A percentile compares a stretch with the other conserved stretches of the same genome.
phyloP scores from a whole-genome alignment of 2,888 invertebrate genomes.

The Choristoneura rosaceana region DNA sequence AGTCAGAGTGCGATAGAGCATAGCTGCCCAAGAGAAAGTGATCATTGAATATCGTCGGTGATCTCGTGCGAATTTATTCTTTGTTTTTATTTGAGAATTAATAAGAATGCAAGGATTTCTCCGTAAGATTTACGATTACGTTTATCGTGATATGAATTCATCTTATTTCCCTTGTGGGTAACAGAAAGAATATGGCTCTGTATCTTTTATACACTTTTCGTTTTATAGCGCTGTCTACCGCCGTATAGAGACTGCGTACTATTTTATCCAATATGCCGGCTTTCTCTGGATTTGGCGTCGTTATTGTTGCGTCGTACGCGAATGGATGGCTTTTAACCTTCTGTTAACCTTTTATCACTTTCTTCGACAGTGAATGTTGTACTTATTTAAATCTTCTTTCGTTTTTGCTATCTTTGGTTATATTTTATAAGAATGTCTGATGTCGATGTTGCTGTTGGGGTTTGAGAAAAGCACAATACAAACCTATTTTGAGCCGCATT shows the following conservation, averaged over 20 bases:
- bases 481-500: not conserved
- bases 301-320: constrained; percentile 9
- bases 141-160: constrained; percentile 41
- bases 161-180: constrained; percentile 40
- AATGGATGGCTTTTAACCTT: constrained; percentile 18
- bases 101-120: constrained; percentile 36
- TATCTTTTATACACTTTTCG: constrained; percentile 29
- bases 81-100: constrained; percentile 34
- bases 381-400: constrained; percentile 6
- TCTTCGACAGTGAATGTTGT: not conserved
- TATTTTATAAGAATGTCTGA: not conserved
- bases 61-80: constrained; percentile 40
- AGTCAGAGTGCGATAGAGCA: constrained; percentile 36
- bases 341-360: constrained; percentile 17
- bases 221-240: constrained; percentile 22
- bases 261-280: constrained; percentile 16
- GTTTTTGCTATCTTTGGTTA: not conserved
- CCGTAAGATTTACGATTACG: constrained; percentile 41
- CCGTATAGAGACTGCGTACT: constrained; percentile 17
- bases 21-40: constrained; percentile 35
- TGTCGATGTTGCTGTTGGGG: not conserved
- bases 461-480: not conserved
- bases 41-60: constrained; percentile 32
- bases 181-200: constrained; percentile 15
- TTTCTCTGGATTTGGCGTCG: constrained; percentile 23